A percentile compares a stretch with the other conserved stretches of the same genome.
Conservation (phyloP, 2,888 invertebrate species). For the Therioaphis trifolii region DNA sequence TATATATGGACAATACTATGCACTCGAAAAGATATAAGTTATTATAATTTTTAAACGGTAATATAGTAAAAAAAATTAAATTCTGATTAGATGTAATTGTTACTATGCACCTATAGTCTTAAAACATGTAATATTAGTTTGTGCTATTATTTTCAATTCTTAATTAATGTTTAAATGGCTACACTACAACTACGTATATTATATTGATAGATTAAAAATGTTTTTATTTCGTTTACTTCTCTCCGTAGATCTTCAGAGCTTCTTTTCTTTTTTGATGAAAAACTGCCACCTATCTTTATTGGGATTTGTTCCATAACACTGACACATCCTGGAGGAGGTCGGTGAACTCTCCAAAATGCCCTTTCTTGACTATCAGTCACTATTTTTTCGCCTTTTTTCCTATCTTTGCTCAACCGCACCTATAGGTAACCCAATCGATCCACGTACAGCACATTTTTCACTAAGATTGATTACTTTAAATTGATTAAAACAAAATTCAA, state of each 20-base stretch:
- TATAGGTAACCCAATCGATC: conserved; percentile 69
- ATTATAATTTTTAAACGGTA: too few species aligned
- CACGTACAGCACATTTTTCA: neutral
- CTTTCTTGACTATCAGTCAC: conserved; percentile 96
- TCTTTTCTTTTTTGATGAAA: conserved; percentile 69
- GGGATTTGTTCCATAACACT: conserved; percentile 88
- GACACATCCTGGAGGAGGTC: conserved; percentile 90
- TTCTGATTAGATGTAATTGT: too few species aligned
- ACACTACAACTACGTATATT: too few species aligned
- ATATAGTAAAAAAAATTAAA: too few species aligned
- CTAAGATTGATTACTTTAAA: conserved; percentile 40
- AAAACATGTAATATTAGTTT: too few species aligned
- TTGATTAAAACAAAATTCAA: conserved; percentile 64
- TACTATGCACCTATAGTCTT: too few species aligned
- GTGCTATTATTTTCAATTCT: too few species aligned
- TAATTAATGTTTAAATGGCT: too few species aligned
- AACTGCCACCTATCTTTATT: conserved; percentile 69
- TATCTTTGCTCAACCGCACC: conserved; percentile 90
- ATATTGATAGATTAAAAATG: neutral
- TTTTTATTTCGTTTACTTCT: conserved; percentile 74
- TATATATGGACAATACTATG: too few species aligned
- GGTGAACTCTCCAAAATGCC: conserved; percentile 96
- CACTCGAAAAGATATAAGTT: too few species aligned
- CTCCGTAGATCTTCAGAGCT: conserved; percentile 82
- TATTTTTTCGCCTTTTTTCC: conserved; percentile 96